Conservation (phyloP, 2,113 vertebrate genomes). For the Nesogale talazaci region DNA sequence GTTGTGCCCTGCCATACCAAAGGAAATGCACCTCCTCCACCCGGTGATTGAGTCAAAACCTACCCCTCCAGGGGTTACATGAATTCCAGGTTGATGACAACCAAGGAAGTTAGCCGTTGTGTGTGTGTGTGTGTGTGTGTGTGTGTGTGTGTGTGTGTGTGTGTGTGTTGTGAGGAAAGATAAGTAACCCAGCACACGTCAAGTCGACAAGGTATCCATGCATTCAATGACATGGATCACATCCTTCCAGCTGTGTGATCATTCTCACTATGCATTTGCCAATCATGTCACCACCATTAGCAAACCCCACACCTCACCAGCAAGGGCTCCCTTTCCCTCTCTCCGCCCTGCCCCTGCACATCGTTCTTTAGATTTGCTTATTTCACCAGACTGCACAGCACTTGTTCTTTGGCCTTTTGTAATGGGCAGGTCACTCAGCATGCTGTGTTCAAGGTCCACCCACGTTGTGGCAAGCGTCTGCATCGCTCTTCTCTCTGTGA, state of each 20-base stretch:
- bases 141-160: too few species aligned
- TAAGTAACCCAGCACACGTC: neutral
- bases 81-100: neutral
- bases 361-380: neutral
- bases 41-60: neutral
- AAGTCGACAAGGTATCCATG: neutral
- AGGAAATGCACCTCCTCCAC: neutral
- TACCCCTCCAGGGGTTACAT: neutral
- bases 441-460: neutral
- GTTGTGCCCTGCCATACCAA: neutral
- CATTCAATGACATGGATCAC: neutral
- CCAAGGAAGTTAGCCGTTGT: neutral
- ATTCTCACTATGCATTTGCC: neutral
- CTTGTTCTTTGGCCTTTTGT: too few species aligned
- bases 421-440: neutral
- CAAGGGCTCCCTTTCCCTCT: neutral
- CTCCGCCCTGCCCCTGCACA: neutral
- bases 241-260: neutral
- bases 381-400: neutral
- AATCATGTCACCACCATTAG: neutral
- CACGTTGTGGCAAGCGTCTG: neutral
- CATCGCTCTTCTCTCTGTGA: neutral
- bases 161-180: neutral
- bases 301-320: neutral
- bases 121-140: neutral